Percentiles rank a stretch among this genome's conserved stretches.
Conservation (phyloP, 2,888 invertebrate genomes). For the Lutraria lutraria region DNA sequence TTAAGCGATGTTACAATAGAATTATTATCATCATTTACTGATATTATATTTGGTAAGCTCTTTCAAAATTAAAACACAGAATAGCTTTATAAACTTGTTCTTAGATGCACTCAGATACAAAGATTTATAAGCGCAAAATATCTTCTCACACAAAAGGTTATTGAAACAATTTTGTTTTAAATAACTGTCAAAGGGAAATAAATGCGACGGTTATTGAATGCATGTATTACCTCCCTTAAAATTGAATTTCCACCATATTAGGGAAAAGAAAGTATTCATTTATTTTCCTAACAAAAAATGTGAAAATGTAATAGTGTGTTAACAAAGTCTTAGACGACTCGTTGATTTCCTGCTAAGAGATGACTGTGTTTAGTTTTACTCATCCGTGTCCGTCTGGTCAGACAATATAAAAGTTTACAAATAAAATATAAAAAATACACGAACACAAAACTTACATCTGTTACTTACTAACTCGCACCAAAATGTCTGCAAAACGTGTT, state of each 20-base stretch:
- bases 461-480: not conserved
- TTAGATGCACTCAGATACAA: too few relatives aligned
- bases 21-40: too few relatives aligned
- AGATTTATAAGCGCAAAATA: too few relatives aligned
- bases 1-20: too few relatives aligned
- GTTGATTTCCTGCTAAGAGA: not conserved
- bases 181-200: constrained; percentile 3
- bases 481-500: constrained; percentile 15
- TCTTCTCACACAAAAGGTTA: too few relatives aligned
- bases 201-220: not conserved
- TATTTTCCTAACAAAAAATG: not conserved
- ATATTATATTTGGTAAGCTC: too few relatives aligned
- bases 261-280: not conserved
- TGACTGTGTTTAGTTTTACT: too few relatives aligned
- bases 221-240: not conserved
- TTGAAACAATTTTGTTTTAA: not conserved
- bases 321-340: not conserved
- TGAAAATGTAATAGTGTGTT: not conserved
- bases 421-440: not conserved
- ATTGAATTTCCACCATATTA: not conserved
- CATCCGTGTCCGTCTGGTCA: not conserved
- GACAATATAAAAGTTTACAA: not conserved
- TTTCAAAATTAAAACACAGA: too few relatives aligned
- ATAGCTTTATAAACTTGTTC: too few relatives aligned
- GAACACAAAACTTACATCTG: not conserved